Evolutionary conservation across 2,888 invertebrate species (phyloP).

Genomic region (Drosophila eohydei): DNA sequence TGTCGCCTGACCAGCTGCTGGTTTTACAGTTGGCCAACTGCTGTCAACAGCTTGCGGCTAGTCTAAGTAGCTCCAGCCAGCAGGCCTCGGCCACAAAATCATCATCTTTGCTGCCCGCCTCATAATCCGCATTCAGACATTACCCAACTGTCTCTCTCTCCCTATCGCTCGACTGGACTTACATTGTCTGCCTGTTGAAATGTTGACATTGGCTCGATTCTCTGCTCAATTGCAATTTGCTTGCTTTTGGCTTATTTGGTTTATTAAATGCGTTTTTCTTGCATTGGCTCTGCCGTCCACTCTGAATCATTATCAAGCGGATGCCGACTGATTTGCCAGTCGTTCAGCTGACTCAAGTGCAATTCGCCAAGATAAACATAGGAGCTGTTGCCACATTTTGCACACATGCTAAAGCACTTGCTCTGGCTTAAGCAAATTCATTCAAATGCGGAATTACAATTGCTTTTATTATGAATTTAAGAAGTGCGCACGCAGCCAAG

Average conservation of each 20-base stretch:
- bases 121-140: constrained; percentile 1
- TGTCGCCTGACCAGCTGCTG: constrained; percentile 8
- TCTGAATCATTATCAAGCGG: background rate
- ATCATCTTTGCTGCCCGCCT: constrained; percentile 32
- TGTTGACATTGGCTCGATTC: constrained; percentile 16
- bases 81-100: constrained; percentile 50
- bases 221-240: constrained; percentile 3
- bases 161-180: background rate
- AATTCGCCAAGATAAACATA: too few relatives aligned
- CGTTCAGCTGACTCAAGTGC: too few relatives aligned
- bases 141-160: background rate
- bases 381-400: too few relatives aligned
- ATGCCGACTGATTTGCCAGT: too few relatives aligned
- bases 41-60: constrained; percentile 70
- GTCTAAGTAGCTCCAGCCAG: constrained; percentile 55
- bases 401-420: too few relatives aligned
- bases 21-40: constrained; percentile 44
- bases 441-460: constrained; percentile 13
- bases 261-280: background rate
- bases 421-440: constrained; percentile 37
- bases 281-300: background rate
- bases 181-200: constrained; percentile 36
- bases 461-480: constrained; percentile 30
- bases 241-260: background rate
- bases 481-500: constrained; percentile 36